These are phyloP conservation scores for Agrotis clavis DNA, from an alignment of 2,888 invertebrate species.

Conservation along the genomic window DNA sequence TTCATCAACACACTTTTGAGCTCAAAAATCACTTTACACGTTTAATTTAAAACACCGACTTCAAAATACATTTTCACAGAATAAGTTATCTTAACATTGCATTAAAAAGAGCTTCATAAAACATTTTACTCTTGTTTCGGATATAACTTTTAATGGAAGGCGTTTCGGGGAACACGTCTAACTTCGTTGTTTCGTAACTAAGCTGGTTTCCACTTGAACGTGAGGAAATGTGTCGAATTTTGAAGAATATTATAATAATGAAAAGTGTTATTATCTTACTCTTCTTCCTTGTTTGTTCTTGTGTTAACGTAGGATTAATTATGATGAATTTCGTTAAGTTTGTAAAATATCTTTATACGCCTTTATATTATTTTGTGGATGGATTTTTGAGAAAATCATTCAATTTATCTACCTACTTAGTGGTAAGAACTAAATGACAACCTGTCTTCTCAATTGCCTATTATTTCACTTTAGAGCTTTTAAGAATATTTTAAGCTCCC, in stretches of 20 bases:
- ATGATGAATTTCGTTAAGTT: constrained; percentile 6
- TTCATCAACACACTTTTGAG: not conserved
- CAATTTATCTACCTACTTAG: too few species aligned
- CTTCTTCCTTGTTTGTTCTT: constrained; percentile 20
- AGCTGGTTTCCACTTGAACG: constrained; percentile 41
- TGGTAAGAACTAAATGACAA: too few species aligned
- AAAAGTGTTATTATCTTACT: constrained; percentile 24
- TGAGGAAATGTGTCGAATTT: constrained; percentile 50
- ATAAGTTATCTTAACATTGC: constrained; percentile 23
- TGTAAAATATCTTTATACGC: too few species aligned
- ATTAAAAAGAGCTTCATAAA: constrained; percentile 43
- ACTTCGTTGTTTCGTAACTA: constrained; percentile 57
- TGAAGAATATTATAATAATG: constrained; percentile 30
- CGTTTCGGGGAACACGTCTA: constrained; percentile 49
- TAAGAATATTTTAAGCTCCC: too few species aligned
- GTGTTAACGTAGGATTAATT: constrained; percentile 6
- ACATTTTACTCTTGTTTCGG: constrained; percentile 52
- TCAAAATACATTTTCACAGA: constrained; percentile 24
- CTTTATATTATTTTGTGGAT: too few species aligned
- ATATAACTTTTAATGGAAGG: constrained; percentile 61
- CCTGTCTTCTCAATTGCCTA: too few species aligned
- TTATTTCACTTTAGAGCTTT: too few species aligned
- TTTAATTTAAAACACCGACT: constrained; percentile 11
- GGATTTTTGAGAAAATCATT: too few species aligned
- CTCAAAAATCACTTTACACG: not conserved